Evolutionary conservation across 2,888 invertebrate genomes (phyloP).

Genomic region (Ctenicera cuprea): DNA sequence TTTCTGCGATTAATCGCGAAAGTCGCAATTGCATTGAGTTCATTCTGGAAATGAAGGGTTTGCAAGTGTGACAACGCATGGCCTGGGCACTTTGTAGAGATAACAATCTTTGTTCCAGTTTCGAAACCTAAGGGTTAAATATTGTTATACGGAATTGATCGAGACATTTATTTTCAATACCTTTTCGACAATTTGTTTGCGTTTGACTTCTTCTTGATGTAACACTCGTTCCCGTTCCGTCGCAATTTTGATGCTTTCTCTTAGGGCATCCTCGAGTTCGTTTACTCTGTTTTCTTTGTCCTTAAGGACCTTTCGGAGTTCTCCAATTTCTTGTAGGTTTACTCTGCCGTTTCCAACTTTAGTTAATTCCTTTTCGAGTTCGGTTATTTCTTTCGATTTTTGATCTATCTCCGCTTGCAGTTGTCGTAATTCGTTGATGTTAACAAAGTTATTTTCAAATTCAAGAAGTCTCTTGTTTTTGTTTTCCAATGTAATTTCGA

Average conservation of each 20-base stretch:
- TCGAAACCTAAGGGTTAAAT: slow-evolving; percentile 76
- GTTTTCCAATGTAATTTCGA: slow-evolving; percentile 62
- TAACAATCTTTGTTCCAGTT: slow-evolving; percentile 81
- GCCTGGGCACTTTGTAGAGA: slow-evolving; percentile 83
- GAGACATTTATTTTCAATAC: slow-evolving; percentile 72
- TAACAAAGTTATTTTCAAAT: slow-evolving; percentile 58
- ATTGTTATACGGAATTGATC: slow-evolving; percentile 4
- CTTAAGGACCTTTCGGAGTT: slow-evolving; percentile 75
- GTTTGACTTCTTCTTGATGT: slow-evolving; percentile 79
- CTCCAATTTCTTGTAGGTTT: slow-evolving; percentile 74
- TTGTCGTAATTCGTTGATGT: slow-evolving; percentile 58
- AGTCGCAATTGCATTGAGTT: slow-evolving; percentile 80
- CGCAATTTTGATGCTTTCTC: slow-evolving; percentile 86
- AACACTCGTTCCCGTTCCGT: slow-evolving; percentile 81
- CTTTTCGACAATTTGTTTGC: slow-evolving; percentile 80
- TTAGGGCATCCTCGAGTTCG: slow-evolving; percentile 89
- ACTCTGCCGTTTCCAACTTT: slow-evolving; percentile 71
- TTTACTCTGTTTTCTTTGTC: slow-evolving; percentile 76
- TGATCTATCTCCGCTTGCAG: slow-evolving; percentile 56
- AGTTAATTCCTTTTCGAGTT: slow-evolving; percentile 71
- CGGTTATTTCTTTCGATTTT: slow-evolving; percentile 58
- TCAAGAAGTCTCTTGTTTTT: slow-evolving; percentile 60
- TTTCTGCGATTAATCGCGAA: slow-evolving; percentile 76
- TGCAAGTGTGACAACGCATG: slow-evolving; percentile 81
- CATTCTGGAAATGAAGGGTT: slow-evolving; percentile 78